phyloP scores from a whole-genome alignment of 2,113 vertebrate species.

The Platysteira castanea region DNA sequence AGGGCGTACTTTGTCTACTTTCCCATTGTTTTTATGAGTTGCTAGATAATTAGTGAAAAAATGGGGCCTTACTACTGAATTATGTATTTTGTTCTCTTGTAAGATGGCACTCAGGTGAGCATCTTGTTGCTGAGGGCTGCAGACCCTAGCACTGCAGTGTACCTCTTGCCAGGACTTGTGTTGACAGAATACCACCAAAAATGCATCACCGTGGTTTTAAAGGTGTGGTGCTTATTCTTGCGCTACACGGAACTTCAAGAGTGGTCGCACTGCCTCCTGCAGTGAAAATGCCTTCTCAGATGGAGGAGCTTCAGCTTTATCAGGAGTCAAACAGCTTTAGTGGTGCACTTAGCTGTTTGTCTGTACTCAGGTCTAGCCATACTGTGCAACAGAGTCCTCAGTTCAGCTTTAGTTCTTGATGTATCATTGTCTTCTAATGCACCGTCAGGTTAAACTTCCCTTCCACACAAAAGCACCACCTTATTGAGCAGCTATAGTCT shows the following conservation, averaged over 20 bases:
- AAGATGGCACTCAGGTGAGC: neutral
- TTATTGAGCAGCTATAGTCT: neutral
- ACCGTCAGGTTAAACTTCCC: neutral
- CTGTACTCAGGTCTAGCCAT: neutral
- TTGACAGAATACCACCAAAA: neutral
- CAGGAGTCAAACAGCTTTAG: neutral
- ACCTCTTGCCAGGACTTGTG: neutral
- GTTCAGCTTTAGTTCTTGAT: neutral
- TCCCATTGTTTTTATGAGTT: accelerated
- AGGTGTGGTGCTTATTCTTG: neutral
- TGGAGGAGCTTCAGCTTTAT: neutral
- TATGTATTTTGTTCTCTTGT: neutral
- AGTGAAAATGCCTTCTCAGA: neutral
- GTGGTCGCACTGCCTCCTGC: neutral
- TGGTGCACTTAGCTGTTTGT: neutral
- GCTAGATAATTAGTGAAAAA: neutral
- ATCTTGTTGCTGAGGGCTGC: neutral
- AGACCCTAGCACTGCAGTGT: neutral
- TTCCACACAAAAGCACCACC: neutral
- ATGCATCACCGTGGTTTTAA: neutral
- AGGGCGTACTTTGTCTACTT: neutral
- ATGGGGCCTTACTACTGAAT: neutral
- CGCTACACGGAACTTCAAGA: neutral
- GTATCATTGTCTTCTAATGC: neutral
- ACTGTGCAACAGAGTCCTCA: neutral